Evolutionary conservation across 2,113 vertebrate genomes (phyloP).

Genomic region (Eupsittula cactorum): DNA sequence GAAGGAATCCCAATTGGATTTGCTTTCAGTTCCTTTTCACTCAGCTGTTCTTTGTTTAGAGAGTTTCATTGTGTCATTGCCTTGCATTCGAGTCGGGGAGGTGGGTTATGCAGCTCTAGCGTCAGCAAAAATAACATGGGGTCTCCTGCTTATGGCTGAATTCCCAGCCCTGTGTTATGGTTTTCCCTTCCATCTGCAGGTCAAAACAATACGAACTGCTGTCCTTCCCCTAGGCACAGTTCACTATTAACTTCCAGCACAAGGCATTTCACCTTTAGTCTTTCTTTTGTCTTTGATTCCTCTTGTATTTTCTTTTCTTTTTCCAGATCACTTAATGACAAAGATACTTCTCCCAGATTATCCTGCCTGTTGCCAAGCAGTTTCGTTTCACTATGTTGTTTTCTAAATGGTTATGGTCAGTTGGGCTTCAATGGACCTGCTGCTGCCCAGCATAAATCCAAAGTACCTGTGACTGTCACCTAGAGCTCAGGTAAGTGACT

Average conservation of each 20-base stretch:
- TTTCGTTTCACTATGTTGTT: background rate
- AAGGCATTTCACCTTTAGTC: background rate
- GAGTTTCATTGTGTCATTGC: background rate
- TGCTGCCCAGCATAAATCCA: background rate
- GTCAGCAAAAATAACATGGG: background rate
- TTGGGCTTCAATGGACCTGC: background rate
- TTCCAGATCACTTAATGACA: background rate
- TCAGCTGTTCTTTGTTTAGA: background rate
- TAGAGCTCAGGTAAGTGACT: background rate
- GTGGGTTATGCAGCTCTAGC: background rate
- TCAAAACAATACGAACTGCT: background rate
- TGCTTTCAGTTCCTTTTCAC: background rate
- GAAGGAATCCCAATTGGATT: background rate
- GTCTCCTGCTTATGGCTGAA: background rate
- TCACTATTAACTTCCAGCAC: background rate
- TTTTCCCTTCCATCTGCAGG: background rate
- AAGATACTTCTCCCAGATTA: background rate
- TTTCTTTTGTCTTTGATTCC: background rate
- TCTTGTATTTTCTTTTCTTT: background rate
- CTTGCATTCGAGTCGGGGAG: background rate
- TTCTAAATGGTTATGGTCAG: background rate
- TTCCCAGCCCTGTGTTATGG: background rate
- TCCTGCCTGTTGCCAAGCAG: background rate
- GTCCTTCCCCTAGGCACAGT: background rate
- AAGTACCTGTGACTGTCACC: background rate